Base-by-base conservation (phyloP, 2,113 vertebrate species). In the Dascyllus trimaculatus region DNA sequence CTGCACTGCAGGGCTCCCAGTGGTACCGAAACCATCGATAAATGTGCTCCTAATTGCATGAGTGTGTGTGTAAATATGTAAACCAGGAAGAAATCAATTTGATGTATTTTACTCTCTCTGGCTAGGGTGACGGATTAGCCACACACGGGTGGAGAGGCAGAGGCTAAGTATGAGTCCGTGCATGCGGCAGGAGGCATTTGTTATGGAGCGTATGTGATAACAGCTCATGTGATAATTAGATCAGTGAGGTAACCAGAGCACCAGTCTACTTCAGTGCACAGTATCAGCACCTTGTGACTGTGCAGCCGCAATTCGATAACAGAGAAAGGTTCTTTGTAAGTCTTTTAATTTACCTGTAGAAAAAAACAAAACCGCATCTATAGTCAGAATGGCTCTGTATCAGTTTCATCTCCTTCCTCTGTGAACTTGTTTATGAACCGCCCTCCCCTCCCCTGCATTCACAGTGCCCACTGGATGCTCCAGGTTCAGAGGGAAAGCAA, bases 41-140 rank as follows among this genome's bases (percentile, higher is more conserved):
- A 91, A 88, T 70, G 69, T 51, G 69, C 74, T 85, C 68, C 87
- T 91, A 92, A 93, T 89, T 93, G 90, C 86, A 69, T 71, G 74
- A 69, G 72, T 75, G 75, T 71, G 82, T 84, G 83, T 88, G 91
- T 91, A 91, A 92, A 92, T 92, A 92, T 92, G 91, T 90, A 91
- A 92, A 88, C 89, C 67, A 74, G 81, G 68, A 75, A 84, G 77
- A 86, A 90, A 88, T 94, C 91, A 87, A 90, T 90, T 61, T 78
- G 60, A 76, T 65, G 66, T 75, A 66, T 90, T 91, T 85, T 78
- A 67, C 62, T 78, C 75, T 84, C 81, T 68, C 62, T 43, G 81
- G 81, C 61, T 69, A n/a, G 81, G 59, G 60, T 89, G 89, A 94
- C 78, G 70, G 86, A 93, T 92, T 82, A 88, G 66, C 88, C 74